Evolutionary conservation across 2,113 vertebrate species (phyloP), one percentile per base, ranked within the genome.

Genomic region (Prunella himalayana): DNA sequence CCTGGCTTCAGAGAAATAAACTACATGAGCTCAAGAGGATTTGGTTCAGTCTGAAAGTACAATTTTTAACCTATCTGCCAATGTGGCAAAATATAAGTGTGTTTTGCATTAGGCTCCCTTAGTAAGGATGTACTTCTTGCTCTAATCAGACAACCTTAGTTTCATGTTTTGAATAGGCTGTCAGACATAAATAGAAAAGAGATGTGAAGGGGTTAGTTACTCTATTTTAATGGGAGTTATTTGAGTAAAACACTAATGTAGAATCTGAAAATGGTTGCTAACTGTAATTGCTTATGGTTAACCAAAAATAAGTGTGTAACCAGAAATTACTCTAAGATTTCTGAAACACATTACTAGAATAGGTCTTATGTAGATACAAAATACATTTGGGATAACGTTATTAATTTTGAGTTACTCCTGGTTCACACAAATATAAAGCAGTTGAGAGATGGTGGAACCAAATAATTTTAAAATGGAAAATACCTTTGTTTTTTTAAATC

Each of bases 101-200:
- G 30, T 41, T 93, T 86, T 86, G 50, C 21, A 6, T 49, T 82
- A 80, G 69, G 47, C 4, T 19, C 27, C 37, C 57, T 54, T 88
- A 88, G 83, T 54, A 54, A 93, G n/a, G 63, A 59, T 51, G 30
- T 57, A 53, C 37, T 72, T 85, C 80, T 88, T 77, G 45, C 16
- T 88, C 53, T 65, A 53, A 80, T 80, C 79, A 76, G 87, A 65
- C 24, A 72, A 53, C 15, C 73, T 80, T 41, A 69, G 49, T 66
- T 94, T 88, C 90, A n/a, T 41, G 30, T 85, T 86, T 92, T 77
- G 63, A 86, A 96, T 63, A 80, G 68, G 25, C 59, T 90, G 41
- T 87, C 83, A 86, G 50, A 63, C 57, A 82, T 59, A 94, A 86
- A 82, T 70, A 92, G 13, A 54, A 72, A 90, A 90, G 71, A 85